A percentile compares a stretch with the other conserved stretches of the same genome.
Evolutionary conservation across 2,797 vertebrate genomes (phyloP).

Genomic region (Brotula barbata): DNA sequence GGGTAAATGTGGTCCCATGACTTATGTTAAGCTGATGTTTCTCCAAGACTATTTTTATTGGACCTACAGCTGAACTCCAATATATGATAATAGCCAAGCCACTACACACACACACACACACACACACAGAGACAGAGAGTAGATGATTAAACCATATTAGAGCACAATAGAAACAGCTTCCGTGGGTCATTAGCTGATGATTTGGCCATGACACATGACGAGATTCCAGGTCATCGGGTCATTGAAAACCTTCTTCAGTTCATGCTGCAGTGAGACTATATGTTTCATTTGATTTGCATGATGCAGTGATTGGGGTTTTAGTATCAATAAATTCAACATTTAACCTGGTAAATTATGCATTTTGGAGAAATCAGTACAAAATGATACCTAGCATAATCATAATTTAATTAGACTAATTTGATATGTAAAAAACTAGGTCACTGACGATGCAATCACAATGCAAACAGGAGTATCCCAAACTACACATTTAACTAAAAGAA

Average conservation of each 20-base stretch:
- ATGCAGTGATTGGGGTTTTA: no score
- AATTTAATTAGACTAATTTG: no score
- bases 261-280: slow-evolving; percentile 40
- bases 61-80: slow-evolving; percentile 72
- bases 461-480: no score
- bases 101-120: slow-evolving; percentile 6
- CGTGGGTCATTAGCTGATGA: slow-evolving; percentile 57
- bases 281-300: slow-evolving; percentile 26
- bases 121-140: slow-evolving; percentile 1
- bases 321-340: no score
- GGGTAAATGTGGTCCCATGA: slow-evolving; percentile 58
- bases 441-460: no score
- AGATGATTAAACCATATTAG: slow-evolving; percentile 29
- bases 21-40: slow-evolving; percentile 64
- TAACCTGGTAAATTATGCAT: no score
- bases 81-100: slow-evolving; percentile 71
- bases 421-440: no score
- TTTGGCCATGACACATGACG: slow-evolving; percentile 47
- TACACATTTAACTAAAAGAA: no score
- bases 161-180: slow-evolving; percentile 51
- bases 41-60: slow-evolving; percentile 65
- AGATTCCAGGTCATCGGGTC: slow-evolving; percentile 25
- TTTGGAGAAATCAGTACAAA: no score
- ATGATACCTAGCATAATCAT: no score
- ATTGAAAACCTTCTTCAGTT: slow-evolving; percentile 50